Conservation (phyloP, 2,113 vertebrate genomes). For the Oreotrochilus melanogaster region DNA sequence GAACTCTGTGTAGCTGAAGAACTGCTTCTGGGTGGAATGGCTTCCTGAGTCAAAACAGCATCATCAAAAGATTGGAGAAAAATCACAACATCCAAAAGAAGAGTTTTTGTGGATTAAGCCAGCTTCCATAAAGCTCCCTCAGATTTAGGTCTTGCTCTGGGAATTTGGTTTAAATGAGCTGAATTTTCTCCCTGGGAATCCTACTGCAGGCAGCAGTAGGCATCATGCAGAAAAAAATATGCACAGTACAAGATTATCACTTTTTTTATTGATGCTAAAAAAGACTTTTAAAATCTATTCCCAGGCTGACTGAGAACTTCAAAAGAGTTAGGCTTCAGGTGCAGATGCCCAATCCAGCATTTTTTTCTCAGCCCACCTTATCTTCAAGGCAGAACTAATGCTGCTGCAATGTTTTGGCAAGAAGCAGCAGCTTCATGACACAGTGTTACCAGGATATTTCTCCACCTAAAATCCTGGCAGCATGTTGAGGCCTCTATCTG, state of each 20-base stretch:
- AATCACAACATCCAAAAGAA: neutral
- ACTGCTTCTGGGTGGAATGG: neutral
- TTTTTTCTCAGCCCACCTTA: neutral
- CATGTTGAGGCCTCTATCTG: neutral
- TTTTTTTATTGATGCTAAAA: neutral
- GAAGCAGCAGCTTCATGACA: accelerated
- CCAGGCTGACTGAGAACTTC: neutral
- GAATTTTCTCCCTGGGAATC: neutral
- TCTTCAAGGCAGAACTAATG: neutral
- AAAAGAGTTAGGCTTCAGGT: neutral
- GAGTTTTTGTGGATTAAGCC: neutral
- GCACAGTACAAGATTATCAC: neutral
- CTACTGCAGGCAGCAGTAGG: neutral
- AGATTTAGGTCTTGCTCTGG: neutral
- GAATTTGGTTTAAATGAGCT: neutral
- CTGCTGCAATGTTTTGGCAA: neutral
- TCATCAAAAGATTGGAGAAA: neutral
- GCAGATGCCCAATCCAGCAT: neutral
- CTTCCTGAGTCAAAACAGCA: neutral
- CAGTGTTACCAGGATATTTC: neutral
- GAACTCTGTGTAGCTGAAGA: neutral
- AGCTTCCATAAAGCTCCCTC: neutral
- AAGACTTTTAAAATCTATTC: neutral
- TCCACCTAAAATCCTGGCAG: neutral
- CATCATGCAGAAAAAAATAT: neutral